Evolutionary conservation across 2,888 invertebrate genomes (phyloP).

Genomic region (Helleia helle): DNA sequence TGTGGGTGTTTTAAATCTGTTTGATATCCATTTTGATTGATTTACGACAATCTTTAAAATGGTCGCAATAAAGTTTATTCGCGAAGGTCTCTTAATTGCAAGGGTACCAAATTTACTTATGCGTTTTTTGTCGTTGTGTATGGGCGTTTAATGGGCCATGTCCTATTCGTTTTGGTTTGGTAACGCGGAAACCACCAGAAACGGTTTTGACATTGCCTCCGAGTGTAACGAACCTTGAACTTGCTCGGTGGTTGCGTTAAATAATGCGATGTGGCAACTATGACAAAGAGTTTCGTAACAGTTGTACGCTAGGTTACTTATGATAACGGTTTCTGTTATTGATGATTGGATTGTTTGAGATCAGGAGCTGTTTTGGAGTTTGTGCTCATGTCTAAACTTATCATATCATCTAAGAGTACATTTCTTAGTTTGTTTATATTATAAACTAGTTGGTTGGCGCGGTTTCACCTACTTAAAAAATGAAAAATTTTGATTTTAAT

Average conservation of each 20-base stretch:
- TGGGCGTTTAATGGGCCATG: constrained; percentile 1
- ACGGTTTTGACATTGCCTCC: constrained; percentile 31
- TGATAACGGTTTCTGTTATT: background rate
- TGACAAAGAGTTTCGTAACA: constrained; percentile 7
- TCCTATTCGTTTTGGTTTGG: no score
- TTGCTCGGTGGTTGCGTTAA: no score
- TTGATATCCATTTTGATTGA: constrained; percentile 2
- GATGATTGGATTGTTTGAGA: background rate
- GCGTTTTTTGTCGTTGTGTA: background rate
- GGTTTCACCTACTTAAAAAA: no score
- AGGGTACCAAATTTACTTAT: constrained; percentile 2
- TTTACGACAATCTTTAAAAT: background rate
- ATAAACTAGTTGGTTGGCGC: no score
- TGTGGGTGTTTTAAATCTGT: constrained; percentile 21
- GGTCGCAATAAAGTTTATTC: background rate
- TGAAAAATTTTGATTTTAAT: no score
- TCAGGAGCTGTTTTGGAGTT: no score
- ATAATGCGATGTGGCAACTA: constrained; percentile 11
- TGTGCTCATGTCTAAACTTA: no score
- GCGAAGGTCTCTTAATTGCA: constrained; percentile 3
- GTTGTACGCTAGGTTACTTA: background rate
- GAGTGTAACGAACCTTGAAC: constrained; percentile 41
- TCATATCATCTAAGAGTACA: no score
- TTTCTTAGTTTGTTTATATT: no score
- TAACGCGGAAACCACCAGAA: constrained; percentile 44